These are phyloP conservation scores for Mirounga angustirostris DNA, from an alignment of 2,113 vertebrate species.

Conservation along the genomic window DNA sequence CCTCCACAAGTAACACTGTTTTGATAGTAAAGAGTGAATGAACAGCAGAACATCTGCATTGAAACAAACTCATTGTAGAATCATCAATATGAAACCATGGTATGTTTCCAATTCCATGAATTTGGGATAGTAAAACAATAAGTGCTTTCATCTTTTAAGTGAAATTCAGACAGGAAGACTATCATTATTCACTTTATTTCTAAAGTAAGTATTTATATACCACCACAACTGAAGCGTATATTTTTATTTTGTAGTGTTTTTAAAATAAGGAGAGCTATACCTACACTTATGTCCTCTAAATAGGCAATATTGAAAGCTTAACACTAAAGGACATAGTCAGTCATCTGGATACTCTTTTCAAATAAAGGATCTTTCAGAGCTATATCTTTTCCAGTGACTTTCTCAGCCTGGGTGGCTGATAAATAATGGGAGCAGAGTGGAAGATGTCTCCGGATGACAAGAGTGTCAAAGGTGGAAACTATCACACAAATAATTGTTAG, in stretches of 20 bases:
- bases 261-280: background rate
- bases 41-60: background rate
- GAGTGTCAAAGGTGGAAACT: background rate
- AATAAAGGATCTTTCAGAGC: background rate
- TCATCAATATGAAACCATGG: background rate
- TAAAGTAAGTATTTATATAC: background rate
- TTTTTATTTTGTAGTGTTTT: background rate
- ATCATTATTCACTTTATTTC: slow-evolving; percentile 34
- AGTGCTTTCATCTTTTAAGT: background rate
- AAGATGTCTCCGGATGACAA: background rate
- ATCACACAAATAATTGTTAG: background rate
- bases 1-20: background rate
- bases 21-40: slow-evolving; percentile 25
- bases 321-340: background rate
- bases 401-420: background rate
- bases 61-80: background rate
- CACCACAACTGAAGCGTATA: background rate
- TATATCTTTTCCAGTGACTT: background rate
- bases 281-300: background rate
- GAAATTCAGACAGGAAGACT: slow-evolving; percentile 16
- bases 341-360: background rate
- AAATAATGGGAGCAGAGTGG: background rate
- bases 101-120: background rate
- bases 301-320: background rate
- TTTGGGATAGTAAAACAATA: background rate